A percentile compares a stretch with the other conserved stretches of the same genome.
These are phyloP conservation scores for Chondrosia reniformis DNA, from an alignment of 37 sponge, comb jelly and placozoan genomes.

Conservation along the genomic window DNA sequence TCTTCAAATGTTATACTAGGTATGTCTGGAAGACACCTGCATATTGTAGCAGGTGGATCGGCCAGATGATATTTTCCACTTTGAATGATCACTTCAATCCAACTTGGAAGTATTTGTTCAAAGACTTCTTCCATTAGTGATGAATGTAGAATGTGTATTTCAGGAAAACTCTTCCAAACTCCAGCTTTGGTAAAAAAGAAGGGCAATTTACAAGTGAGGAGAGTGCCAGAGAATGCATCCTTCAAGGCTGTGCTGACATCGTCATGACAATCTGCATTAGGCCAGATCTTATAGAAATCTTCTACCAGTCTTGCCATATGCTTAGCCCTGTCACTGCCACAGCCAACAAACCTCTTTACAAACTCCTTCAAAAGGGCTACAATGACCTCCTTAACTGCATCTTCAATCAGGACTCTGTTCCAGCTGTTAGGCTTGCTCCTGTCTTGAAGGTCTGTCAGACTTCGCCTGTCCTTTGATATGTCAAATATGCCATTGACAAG, in stretches of 20 bases:
- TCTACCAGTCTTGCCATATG: neutral
- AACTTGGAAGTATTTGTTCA: neutral
- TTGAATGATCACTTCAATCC: neutral
- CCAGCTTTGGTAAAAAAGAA: neutral
- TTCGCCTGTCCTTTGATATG: constrained; percentile 41
- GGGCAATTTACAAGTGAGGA: neutral
- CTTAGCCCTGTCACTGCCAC: neutral
- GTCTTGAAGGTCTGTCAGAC: constrained; percentile 15
- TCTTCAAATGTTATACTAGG: neutral
- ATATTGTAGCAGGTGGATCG: neutral
- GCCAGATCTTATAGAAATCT: constrained; percentile 46
- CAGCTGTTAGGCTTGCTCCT: neutral
- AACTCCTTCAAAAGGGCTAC: neutral
- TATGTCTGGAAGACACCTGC: neutral
- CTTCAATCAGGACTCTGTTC: neutral
- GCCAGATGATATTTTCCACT: neutral
- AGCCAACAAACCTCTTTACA: neutral
- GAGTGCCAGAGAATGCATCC: neutral
- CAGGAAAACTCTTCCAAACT: neutral
- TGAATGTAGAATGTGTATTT: neutral
- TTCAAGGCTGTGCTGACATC: neutral
- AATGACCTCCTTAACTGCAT: neutral
- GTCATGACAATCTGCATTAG: neutral
- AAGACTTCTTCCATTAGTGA: neutral
- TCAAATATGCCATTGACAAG: constrained; percentile 60